A percentile compares a stretch with the other conserved stretches of the same genome.
Conservation (phyloP, 2,888 invertebrate species). For the Pycnomerus fuliginosus region DNA sequence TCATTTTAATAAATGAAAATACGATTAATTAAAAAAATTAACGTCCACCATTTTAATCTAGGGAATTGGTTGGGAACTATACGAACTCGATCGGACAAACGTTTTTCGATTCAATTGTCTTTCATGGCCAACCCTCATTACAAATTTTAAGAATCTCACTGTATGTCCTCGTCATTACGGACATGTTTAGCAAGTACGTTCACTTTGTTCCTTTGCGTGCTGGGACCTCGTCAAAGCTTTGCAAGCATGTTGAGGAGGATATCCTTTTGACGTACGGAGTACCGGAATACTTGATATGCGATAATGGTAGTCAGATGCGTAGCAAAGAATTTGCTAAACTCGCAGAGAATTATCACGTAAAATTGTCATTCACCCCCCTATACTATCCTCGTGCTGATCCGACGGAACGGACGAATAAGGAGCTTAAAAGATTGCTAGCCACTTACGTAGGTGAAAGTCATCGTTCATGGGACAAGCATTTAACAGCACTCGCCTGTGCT, state of each 20-base stretch:
- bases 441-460: slow-evolving; percentile 21
- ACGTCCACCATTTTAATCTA: too few relatives aligned
- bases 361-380: slow-evolving; percentile 26
- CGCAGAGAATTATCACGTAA: neutral
- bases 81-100: too few relatives aligned
- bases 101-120: too few relatives aligned
- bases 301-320: slow-evolving; percentile 31
- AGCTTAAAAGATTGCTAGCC: slow-evolving; percentile 18
- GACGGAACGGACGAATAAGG: slow-evolving; percentile 16
- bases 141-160: too few relatives aligned
- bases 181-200: slow-evolving; percentile 20
- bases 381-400: slow-evolving; percentile 42
- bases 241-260: slow-evolving; percentile 8
- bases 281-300: slow-evolving; percentile 26
- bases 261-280: slow-evolving; percentile 28
- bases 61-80: too few relatives aligned
- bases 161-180: slow-evolving; percentile 14
- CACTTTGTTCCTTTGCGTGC: slow-evolving; percentile 12
- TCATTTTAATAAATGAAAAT: too few relatives aligned
- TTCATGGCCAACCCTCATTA: too few relatives aligned
- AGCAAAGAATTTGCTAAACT: slow-evolving; percentile 4
- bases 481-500: slow-evolving; percentile 21
- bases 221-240: slow-evolving; percentile 5
- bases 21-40: too few relatives aligned
- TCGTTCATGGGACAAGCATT: slow-evolving; percentile 16